Evolutionary conservation across 2,888 invertebrate species (phyloP).

Genomic region (Macaria notata): DNA sequence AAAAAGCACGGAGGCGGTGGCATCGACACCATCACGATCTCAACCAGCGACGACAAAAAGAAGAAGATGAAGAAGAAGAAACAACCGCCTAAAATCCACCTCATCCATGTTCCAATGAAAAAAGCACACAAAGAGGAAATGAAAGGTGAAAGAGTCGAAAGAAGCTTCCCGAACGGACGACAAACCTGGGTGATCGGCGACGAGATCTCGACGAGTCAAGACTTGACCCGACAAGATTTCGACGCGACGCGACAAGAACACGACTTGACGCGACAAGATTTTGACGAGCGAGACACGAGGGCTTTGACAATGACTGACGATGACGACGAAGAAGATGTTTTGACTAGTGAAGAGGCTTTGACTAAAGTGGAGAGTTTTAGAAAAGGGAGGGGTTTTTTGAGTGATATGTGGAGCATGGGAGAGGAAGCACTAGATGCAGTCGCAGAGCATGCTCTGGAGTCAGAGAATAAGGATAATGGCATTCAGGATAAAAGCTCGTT

Average conservation of each 20-base stretch:
- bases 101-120: conserved; percentile 54
- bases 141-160: conserved; percentile 52
- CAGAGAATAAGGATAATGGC: conserved; percentile 63
- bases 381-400: conserved; percentile 49
- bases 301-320: conserved; percentile 1
- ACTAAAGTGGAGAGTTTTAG: conserved; percentile 26
- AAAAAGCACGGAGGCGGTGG: conserved; percentile 60
- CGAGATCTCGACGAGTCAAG: conserved; percentile 4
- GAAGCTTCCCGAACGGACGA: conserved; percentile 50
- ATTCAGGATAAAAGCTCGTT: conserved; percentile 62
- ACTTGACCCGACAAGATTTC: conserved; percentile 8
- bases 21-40: conserved; percentile 70
- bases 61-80: conserved; percentile 68
- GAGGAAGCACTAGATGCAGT: conserved; percentile 60
- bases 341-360: conserved; percentile 21
- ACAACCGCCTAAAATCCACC: conserved; percentile 68
- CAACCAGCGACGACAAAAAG: conserved; percentile 56
- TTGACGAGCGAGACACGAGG: neutral
- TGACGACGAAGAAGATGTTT: conserved; percentile 15
- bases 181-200: conserved; percentile 68
- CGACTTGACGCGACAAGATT: conserved; percentile 6
- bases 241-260: neutral
- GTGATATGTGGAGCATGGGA: conserved; percentile 60
- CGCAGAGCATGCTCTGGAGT: conserved; percentile 64
- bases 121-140: conserved; percentile 49